phyloP scores from a whole-genome alignment of 92 coral and sea anemone species.

The Muricea muricata region DNA sequence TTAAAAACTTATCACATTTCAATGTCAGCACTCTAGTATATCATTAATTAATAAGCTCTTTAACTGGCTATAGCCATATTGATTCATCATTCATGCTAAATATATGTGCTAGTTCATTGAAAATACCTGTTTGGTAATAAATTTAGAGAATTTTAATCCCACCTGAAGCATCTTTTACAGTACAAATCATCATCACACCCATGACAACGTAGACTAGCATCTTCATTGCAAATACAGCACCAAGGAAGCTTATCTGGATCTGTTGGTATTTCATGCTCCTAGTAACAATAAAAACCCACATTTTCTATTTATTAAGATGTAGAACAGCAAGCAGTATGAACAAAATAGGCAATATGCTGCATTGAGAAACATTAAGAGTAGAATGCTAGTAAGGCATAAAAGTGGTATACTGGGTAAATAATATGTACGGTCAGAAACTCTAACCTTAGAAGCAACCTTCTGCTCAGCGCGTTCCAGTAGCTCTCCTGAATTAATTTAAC shows the following conservation, averaged over 20 bases:
- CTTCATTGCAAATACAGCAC: conserved; percentile 98
- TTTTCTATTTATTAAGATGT: background rate
- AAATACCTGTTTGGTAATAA: too few relatives aligned
- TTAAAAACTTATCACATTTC: background rate
- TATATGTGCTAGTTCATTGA: too few relatives aligned
- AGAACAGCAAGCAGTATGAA: too few relatives aligned
- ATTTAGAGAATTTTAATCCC: background rate
- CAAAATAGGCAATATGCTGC: too few relatives aligned
- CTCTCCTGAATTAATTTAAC: conserved; percentile 10
- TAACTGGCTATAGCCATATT: too few relatives aligned
- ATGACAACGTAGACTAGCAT: conserved; percentile 93
- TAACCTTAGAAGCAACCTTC: conserved; percentile 31
- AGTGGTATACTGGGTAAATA: too few relatives aligned
- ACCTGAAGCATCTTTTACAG: conserved; percentile 95
- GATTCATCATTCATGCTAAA: too few relatives aligned
- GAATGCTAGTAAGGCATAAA: too few relatives aligned
- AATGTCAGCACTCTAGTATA: too few relatives aligned
- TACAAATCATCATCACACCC: conserved; percentile 98
- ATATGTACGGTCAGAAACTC: too few relatives aligned
- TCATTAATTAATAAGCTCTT: too few relatives aligned
- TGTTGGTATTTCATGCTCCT: conserved; percentile 80
- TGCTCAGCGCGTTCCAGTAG: conserved; percentile 29
- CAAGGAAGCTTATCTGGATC: conserved; percentile 97
- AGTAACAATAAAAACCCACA: background rate
- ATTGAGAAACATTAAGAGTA: too few relatives aligned